Evolutionary conservation across 92 coral and sea anemone species (phyloP), one percentile per base, ranked within the genome.

Genomic region (Meandrina meandrites): DNA sequence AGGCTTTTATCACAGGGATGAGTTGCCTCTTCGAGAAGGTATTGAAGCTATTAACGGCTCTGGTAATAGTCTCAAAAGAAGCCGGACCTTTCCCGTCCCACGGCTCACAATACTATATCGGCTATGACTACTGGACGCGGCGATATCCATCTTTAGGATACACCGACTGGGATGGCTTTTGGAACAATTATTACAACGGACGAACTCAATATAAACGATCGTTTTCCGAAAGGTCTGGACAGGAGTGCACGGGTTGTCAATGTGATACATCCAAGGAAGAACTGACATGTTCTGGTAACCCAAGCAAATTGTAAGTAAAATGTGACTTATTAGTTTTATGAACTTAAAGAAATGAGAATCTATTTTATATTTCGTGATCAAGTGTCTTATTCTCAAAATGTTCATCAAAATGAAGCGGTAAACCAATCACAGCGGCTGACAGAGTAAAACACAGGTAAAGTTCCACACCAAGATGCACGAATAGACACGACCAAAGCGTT

Each of bases 81-180:
- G 64, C 35, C 58, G 22, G 4, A 32, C 34, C 64, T 45, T 66
- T 86, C 8, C 89, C 89, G 24, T 45, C 50, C 85, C 89, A 86
- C 82, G 85, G 89, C 36, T 51, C 72, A 6, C 85, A 86, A 54
- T 31, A 0, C 35, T 86, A 50, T 53, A 58, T 79, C 27, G 89
- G 85, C 31, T 62, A 79, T 10, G 68, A 35, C 19, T 86, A 68
- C 84, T 86, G 89, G 89, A 69, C 37, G 36, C 28, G 22, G n/a
- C 28, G 89, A 18, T 86, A 86, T 79, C 84, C 85, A n/a, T 70
- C 79, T 24, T 68, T 78, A 28, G 84, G 73, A 0, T 80, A 79
- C 57, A 32, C 84, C 10, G 89, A 86, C 18, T 86, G 89, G 89
- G 70, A 86, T 45, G 89, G 89, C 2, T 86, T 86, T 21, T 86